Evolutionary conservation across 2,113 vertebrate species (phyloP), one percentile per base, ranked within the genome.

Genomic region (Oceanodroma tethys): DNA sequence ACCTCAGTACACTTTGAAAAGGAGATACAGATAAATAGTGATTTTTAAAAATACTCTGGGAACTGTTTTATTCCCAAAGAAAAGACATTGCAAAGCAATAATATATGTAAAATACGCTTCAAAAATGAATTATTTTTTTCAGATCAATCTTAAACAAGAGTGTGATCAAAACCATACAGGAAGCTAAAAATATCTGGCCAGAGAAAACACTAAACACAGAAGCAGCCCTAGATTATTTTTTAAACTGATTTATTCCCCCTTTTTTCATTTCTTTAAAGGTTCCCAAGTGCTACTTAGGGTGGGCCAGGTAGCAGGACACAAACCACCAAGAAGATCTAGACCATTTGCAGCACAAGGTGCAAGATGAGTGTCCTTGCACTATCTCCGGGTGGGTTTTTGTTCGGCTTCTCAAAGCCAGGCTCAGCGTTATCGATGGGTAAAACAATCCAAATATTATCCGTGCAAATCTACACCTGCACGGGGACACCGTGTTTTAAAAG

Each of bases 351-450:
- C 30, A 7, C 34, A 8, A 55, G 6, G 23, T n/a, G 16, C 7
- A 2, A 30, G 42, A 65, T 7, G 8, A 66, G 17, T 1, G 7
- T 53, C 50, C 27, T 74, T 4, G 0, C 12, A 3, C 42, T 25
- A 12, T 34, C 48, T 59, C 50, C 2, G 0, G 6, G 13, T 14
- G 58, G 63, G 16, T 12, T 81, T 81, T 60, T 25, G 13, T 19
- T 48, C 3, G 0, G 58, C 27, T 75, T 72, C 63, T 60, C 63
- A 20, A 76, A 82, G 86, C 22, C 65, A 56, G 14, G 23, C 63
- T 62, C 42, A 74, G 65, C 7, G 0, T 32, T 56, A 22, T 3
- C 3, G 0, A 34, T 16, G 17, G 38, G 40, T 27, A 66, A 55
- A 8, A 38, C 17, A 40, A 60, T 7, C 45, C 36, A 62, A 27